phyloP scores from a whole-genome alignment of 2,888 invertebrate genomes.

The Melikaiella ostensackeni region DNA sequence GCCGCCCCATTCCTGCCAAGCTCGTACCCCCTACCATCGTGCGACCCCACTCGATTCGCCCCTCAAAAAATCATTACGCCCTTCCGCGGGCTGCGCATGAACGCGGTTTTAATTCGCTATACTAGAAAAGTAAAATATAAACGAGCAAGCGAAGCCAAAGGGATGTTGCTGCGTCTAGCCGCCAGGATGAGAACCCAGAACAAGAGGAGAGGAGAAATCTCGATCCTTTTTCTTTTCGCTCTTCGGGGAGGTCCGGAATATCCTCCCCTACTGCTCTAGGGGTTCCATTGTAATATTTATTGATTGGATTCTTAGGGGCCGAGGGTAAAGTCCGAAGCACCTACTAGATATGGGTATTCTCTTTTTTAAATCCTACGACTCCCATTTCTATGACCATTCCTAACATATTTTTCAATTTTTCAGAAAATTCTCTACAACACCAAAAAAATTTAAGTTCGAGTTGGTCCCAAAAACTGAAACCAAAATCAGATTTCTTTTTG shows the following conservation, averaged over 20 bases:
- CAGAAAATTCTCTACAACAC: not conserved
- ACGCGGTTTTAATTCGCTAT: constrained; percentile 81
- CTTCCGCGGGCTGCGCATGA: constrained; percentile 83
- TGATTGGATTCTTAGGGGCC: constrained; percentile 75
- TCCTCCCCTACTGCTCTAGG: constrained; percentile 70
- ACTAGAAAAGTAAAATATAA: constrained; percentile 75
- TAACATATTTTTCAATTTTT: not conserved
- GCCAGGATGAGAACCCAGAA: constrained; percentile 54
- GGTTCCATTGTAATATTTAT: constrained; percentile 77
- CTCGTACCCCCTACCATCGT: constrained; percentile 74
- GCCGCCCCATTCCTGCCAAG: constrained; percentile 53
- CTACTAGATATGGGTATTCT: constrained; percentile 36
- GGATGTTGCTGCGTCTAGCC: constrained; percentile 76
- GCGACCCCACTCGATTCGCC: constrained; percentile 87
- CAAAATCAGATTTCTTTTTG: too few species aligned
- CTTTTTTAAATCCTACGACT: not conserved
- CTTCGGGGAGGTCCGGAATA: constrained; percentile 61
- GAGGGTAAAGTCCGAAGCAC: constrained; percentile 58
- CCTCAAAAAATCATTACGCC: constrained; percentile 92
- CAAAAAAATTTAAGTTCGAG: too few species aligned
- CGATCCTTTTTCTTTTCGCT: constrained; percentile 63
- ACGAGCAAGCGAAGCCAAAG: constrained; percentile 75
- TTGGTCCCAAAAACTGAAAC: too few species aligned
- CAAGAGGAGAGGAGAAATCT: constrained; percentile 57
- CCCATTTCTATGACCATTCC: not conserved